Evolutionary conservation across 2,113 vertebrate genomes (phyloP).

Genomic region (Sylvia atricapilla): DNA sequence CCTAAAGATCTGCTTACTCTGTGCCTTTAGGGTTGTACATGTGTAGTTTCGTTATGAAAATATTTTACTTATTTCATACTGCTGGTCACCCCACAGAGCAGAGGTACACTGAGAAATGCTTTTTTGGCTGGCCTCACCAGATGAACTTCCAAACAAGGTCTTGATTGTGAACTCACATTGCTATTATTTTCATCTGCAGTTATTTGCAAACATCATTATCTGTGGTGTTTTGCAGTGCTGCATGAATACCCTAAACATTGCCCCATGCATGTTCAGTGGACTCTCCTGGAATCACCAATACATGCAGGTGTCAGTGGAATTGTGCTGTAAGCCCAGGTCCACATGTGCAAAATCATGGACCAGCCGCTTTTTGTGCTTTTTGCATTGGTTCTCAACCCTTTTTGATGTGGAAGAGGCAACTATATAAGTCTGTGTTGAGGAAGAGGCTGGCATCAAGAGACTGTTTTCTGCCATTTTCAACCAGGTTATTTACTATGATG

Average conservation of each 20-base stretch:
- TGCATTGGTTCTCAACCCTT: neutral
- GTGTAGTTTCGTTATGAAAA: neutral
- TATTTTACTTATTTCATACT: neutral
- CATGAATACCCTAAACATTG: neutral
- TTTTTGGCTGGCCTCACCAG: neutral
- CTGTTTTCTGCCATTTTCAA: neutral
- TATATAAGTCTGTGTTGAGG: neutral
- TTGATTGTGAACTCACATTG: neutral
- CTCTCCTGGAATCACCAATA: rapidly evolving
- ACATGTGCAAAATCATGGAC: neutral
- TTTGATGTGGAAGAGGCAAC: neutral
- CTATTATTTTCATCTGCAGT: neutral
- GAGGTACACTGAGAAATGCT: neutral
- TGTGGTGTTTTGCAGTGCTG: neutral
- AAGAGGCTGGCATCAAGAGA: neutral
- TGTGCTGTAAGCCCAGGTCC: neutral
- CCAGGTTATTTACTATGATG: neutral
- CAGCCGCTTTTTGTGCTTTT: neutral
- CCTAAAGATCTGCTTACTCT: neutral
- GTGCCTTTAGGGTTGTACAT: neutral
- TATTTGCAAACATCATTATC: neutral
- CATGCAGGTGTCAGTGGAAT: neutral
- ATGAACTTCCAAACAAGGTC: neutral
- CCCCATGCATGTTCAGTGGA: neutral
- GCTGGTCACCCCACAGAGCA: neutral